Base-by-base conservation (phyloP, 2,797 vertebrate genomes). In the Peromyscus melanophrys region DNA sequence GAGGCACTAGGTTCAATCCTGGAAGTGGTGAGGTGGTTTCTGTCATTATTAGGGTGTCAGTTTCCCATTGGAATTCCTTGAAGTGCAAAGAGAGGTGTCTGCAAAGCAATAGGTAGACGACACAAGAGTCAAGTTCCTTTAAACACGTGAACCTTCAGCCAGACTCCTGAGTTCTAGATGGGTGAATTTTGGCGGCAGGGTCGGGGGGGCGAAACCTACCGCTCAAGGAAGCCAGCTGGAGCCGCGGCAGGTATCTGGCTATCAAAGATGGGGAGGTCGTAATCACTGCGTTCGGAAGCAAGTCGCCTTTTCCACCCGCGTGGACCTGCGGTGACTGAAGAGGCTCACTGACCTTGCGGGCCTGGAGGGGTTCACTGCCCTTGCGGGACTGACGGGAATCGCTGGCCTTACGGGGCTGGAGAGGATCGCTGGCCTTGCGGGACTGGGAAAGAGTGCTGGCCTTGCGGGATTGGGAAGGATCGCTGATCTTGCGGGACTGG, bases 151-250 rank as follows among this genome's bases (percentile, higher is more conserved):
- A 49, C 37, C 37, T 93, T 46, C 67, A 17, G 49, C 21, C 1
- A 17, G 73, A 43, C 1, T 40, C 65, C 52, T 29, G n/a, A 14
- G 40, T 77, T 92, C 77, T 73, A 67, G 76, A 25, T 3, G 73
- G 14, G 49, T 37, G 40, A 13, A 12, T 14, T 43, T 52, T n/a
- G 0, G 61, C 10, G 73, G 29, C 6, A 25, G 14, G 37, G 14
- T 23, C 52, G 23, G 1, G 19, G 2, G 49, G 14, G n/a, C 10
- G 19, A 17, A 57, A 97, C 98, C 92, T 97, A 98, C 97, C 97
- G 23, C 43, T 88, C 37, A 4, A 29, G 25, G 40, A 76, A 75
- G 55, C 16, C 4, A 11, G 25, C 11, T 0, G 83, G 43, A 85
- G 13, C 40, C 3, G 27, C 0, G 92, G 88, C 9, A 21, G 57